Evolutionary conservation across 2,888 invertebrate genomes (phyloP), one percentile per base, ranked within the genome.

Genomic region (Xylota sylvarum): DNA sequence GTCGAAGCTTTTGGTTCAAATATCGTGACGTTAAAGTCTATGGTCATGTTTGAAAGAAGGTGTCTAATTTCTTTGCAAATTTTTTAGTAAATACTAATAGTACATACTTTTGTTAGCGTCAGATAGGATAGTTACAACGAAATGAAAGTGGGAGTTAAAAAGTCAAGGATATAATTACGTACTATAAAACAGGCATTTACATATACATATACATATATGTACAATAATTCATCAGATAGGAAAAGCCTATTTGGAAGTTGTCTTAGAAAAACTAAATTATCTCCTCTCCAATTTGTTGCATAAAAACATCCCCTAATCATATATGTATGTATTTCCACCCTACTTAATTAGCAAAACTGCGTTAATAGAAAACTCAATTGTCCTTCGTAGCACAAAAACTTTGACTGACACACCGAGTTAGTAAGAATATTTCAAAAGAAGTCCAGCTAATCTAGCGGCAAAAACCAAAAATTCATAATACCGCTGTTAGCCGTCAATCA

Each of bases 401-500:
- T 58, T 69, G 69, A 81, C 56, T 74, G 81, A 74, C 81, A 67
- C 17, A 23, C 30, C 52, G 27, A 32, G 10, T 23, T 58, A 56
- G 14, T 2, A 5, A 9, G 46, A 60, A 12, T 37, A 37, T 32
- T 55, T 70, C 46, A 74, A 67, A 60, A 64, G 40, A 2, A 69
- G 7, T 46, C 17, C 14, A 56, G 76, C 81, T 70, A 86, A 86
- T 82, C 78, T 73, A 62, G 72, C 78, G 81, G 62, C 77, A 77
- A 77, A 23, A 82, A 48, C 60, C 67, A 84, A 84, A 69, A 73
- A 58, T 43, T 67, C 72, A 77, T 46, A 86, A 65, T 55, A 35
- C 72, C 81, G 65, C 58, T 85, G 81, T 81, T 85, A 30, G 40
- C 48, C 67, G 86, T 86, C 86, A 86, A 82, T 86, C 86, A 86